A percentile compares a stretch with the other conserved stretches of the same genome.
These are phyloP conservation scores for Melanostoma scalare DNA, from an alignment of 2,888 invertebrate species.

Conservation along the genomic window DNA sequence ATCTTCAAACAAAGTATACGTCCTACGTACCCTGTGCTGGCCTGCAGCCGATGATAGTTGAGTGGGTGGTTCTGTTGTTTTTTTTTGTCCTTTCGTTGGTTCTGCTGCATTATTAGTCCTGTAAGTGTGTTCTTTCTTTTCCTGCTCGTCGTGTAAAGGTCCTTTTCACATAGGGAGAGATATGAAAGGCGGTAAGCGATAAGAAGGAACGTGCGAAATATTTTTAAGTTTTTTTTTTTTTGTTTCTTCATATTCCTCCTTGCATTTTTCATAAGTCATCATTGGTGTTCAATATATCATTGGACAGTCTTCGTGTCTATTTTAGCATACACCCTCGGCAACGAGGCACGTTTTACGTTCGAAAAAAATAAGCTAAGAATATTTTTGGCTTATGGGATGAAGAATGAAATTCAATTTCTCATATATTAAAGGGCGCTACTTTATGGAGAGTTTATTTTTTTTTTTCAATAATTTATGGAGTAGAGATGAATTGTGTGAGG, in stretches of 20 bases:
- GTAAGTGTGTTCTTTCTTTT: slow-evolving; percentile 52
- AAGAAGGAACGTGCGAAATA: slow-evolving; percentile 70
- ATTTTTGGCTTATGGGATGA: slow-evolving; percentile 62
- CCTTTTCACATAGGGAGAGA: slow-evolving; percentile 44
- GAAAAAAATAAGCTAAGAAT: slow-evolving; percentile 25
- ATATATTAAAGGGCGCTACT: slow-evolving; percentile 46
- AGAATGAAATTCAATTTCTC: slow-evolving; percentile 73
- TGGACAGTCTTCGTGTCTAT: slow-evolving; percentile 68
- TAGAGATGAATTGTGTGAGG: slow-evolving; percentile 2
- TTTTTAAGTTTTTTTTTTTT: slow-evolving; percentile 62
- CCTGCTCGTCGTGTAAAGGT: slow-evolving; percentile 53
- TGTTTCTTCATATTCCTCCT: not conserved
- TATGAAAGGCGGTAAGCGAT: slow-evolving; percentile 58
- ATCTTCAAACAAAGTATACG: slow-evolving; percentile 46
- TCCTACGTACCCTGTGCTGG: slow-evolving; percentile 60
- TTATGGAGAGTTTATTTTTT: slow-evolving; percentile 30
- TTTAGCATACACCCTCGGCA: slow-evolving; percentile 49
- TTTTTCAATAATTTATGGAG: slow-evolving; percentile 33
- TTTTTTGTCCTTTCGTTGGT: not conserved
- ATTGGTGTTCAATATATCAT: slow-evolving; percentile 70
- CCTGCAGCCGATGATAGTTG: slow-evolving; percentile 56
- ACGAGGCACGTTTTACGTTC: slow-evolving; percentile 52
- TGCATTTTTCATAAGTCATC: slow-evolving; percentile 70
- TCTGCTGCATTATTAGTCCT: slow-evolving; percentile 61
- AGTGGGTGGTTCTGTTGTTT: slow-evolving; percentile 38